Evolutionary conservation across 2,888 invertebrate species (phyloP).

Genomic region (Mythimna ferrago): DNA sequence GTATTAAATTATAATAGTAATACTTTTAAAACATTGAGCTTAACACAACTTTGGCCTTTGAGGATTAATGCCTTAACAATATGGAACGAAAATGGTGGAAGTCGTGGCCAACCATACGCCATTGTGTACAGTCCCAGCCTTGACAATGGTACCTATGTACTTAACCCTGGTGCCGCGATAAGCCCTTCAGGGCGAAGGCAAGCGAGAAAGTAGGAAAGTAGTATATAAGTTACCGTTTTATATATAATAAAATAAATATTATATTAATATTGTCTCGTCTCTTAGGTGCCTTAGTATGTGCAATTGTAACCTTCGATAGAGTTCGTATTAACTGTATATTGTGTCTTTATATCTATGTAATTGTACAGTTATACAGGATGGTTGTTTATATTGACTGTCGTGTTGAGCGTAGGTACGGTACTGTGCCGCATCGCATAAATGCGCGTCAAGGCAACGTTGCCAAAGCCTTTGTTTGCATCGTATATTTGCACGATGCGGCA

Average conservation of each 20-base stretch:
- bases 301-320: constrained; percentile 60
- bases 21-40: too few relatives aligned
- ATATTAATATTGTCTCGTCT: constrained; percentile 61
- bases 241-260: constrained; percentile 43
- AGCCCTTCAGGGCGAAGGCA: constrained; percentile 5
- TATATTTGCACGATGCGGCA: too few relatives aligned
- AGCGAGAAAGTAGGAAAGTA: constrained; percentile 35
- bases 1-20: too few relatives aligned
- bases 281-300: constrained; percentile 67
- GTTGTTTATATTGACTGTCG: constrained; percentile 21
- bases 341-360: constrained; percentile 7
- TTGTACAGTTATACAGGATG: constrained; percentile 20
- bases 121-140: not conserved
- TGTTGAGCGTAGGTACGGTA: too few relatives aligned
- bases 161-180: constrained; percentile 56
- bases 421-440: too few relatives aligned
- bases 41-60: not conserved
- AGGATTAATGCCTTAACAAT: not conserved
- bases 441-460: too few relatives aligned
- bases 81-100: not conserved
- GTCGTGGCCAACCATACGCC: not conserved
- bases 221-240: constrained; percentile 56
- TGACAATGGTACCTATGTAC: constrained; percentile 55
- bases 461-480: too few relatives aligned
- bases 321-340: constrained; percentile 41